phyloP scores from a whole-genome alignment of 23 tunicate species.

The Botrylloides violaceus region DNA sequence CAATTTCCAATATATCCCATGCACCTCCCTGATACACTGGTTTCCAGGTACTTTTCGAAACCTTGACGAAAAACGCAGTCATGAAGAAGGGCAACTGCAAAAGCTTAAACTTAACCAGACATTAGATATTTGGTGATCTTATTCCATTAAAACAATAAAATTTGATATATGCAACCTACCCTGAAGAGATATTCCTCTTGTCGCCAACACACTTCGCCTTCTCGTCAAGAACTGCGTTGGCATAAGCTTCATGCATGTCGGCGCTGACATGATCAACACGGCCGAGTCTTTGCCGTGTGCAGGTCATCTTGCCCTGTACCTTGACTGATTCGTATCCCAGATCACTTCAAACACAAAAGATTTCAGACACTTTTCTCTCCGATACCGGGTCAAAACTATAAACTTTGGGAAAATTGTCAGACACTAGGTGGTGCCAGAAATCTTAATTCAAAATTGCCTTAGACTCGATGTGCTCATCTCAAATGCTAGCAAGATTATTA shows the following conservation, averaged over 20 bases:
- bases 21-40: constrained; percentile 35
- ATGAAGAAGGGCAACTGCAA: no score
- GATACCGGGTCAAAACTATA: no score
- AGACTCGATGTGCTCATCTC: no score
- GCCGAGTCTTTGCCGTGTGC: neutral
- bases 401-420: no score
- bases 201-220: constrained; percentile 6
- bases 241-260: neutral
- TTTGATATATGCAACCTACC: no score
- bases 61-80: constrained; percentile 20
- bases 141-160: no score
- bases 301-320: neutral
- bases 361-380: no score
- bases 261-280: constrained; percentile 15
- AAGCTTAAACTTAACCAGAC: no score
- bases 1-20: neutral
- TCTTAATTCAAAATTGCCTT: no score
- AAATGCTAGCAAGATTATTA: no score
- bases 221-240: neutral
- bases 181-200: constrained; percentile 17
- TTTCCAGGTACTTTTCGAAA: constrained; percentile 81
- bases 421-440: no score
- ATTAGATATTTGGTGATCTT: no score
- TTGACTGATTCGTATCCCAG: neutral
- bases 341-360: constrained; percentile 8